These are phyloP conservation scores for Xenops minutus DNA, from an alignment of 2,797 vertebrate species.

Conservation along the genomic window DNA sequence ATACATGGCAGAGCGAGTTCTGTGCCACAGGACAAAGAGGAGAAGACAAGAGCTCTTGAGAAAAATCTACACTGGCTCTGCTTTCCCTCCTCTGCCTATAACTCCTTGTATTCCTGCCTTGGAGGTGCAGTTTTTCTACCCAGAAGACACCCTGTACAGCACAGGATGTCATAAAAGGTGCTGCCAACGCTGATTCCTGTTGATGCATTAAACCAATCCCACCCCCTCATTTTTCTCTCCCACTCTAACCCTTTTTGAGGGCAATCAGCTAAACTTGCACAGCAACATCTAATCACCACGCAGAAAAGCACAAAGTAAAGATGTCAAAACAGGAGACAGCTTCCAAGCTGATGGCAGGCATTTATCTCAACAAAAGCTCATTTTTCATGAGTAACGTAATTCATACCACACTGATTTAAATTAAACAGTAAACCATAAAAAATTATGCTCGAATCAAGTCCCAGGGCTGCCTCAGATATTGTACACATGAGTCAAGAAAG, in stretches of 20 bases:
- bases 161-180: neutral
- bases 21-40: neutral
- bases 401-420: neutral
- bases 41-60: neutral
- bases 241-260: neutral
- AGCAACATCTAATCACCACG: neutral
- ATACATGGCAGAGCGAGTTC: fast-evolving
- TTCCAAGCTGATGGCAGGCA: neutral
- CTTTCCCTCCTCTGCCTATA: neutral
- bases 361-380: constrained; percentile 46
- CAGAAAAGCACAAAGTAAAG: neutral
- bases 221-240: neutral
- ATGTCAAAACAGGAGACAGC: neutral
- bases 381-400: neutral
- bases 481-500: neutral
- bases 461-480: neutral
- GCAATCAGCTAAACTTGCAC: neutral
- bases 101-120: neutral
- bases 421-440: neutral
- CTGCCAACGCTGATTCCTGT: fast-evolving
- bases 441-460: neutral
- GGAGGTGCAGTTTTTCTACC: neutral
- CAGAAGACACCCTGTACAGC: neutral
- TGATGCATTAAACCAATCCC: neutral
- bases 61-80: neutral